phyloP scores from a whole-genome alignment of 2,888 invertebrate species.

The Cerastoderma edule region DNA sequence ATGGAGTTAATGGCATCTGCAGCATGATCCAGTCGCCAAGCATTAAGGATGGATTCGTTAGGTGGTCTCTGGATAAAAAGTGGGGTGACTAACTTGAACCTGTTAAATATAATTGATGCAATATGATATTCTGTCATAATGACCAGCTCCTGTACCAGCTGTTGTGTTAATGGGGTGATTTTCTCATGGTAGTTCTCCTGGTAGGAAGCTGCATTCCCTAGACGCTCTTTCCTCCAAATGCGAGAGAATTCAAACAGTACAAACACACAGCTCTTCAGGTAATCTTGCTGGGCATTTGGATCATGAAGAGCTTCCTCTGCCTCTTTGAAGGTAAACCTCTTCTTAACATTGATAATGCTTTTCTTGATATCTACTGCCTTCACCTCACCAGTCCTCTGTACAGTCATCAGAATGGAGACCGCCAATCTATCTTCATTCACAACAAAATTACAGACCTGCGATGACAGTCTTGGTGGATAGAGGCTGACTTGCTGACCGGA shows the following conservation, averaged over 20 bases:
- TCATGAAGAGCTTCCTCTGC: conserved; percentile 74
- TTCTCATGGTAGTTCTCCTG: conserved; percentile 63
- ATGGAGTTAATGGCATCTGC: conserved; percentile 75
- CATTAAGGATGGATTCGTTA: conserved; percentile 57
- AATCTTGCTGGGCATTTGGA: conserved; percentile 65
- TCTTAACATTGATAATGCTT: conserved; percentile 73
- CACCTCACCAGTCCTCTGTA: conserved; percentile 69
- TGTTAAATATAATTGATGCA: conserved; percentile 66
- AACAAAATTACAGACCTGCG: conserved; percentile 71
- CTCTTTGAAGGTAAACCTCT: conserved; percentile 68
- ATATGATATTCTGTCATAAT: conserved; percentile 75
- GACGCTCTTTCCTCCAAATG: conserved; percentile 70
- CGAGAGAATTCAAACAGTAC: conserved; percentile 73
- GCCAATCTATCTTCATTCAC: conserved; percentile 68
- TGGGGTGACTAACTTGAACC: conserved; percentile 70
- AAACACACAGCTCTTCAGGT: conserved; percentile 70
- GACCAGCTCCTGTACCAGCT: conserved; percentile 78
- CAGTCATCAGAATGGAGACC: conserved; percentile 73
- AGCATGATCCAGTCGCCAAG: conserved; percentile 72
- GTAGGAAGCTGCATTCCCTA: conserved; percentile 75
- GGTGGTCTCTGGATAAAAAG: conserved; percentile 71
- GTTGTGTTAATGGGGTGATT: conserved; percentile 66
- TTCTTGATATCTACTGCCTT: conserved; percentile 62
- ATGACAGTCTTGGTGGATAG: conserved; percentile 69
- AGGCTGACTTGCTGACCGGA: conserved; percentile 67